These are phyloP conservation scores for Buathra laborator DNA, from an alignment of 2,888 invertebrate genomes.

Conservation along the genomic window DNA sequence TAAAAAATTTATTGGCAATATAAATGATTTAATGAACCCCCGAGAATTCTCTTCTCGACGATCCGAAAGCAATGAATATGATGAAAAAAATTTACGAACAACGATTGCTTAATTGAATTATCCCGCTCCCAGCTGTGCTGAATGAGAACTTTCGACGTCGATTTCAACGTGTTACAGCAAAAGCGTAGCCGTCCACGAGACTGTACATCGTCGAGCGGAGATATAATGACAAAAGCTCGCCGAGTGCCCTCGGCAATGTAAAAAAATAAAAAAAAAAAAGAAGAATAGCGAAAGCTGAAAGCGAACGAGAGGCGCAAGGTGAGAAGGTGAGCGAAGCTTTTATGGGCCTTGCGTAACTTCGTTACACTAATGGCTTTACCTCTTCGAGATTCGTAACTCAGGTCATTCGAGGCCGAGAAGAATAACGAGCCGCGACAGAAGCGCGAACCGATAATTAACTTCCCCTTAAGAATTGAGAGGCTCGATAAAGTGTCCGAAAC, in stretches of 20 bases:
- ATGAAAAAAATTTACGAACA: neutral
- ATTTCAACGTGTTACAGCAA: neutral
- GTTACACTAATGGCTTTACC: conserved; percentile 62
- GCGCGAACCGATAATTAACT: conserved; percentile 58
- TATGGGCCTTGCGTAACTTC: conserved; percentile 58
- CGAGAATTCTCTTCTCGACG: conserved; percentile 47
- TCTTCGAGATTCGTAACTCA: conserved; percentile 53
- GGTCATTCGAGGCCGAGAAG: conserved; percentile 43
- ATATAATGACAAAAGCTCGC: neutral
- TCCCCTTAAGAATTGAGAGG: neutral
- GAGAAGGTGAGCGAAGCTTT: conserved; percentile 58
- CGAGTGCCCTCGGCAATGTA: neutral
- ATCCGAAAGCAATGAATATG: conserved; percentile 8
- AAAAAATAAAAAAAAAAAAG: neutral
- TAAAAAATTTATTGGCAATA: neutral
- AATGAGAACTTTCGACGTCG: conserved; percentile 4
- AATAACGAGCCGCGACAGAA: conserved; percentile 55
- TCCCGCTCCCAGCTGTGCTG: neutral
- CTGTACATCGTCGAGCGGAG: neutral
- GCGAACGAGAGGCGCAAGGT: conserved; percentile 40
- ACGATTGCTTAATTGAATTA: conserved; percentile 13
- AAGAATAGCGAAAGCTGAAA: neutral
- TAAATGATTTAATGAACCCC: conserved; percentile 10
- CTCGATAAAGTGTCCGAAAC: conserved; percentile 26
- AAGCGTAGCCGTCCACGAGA: neutral